A percentile compares a stretch with the other conserved stretches of the same genome.
Evolutionary conservation across 23 tunicate genomes (phyloP).

Genomic region (Trididemnum miniatum): DNA sequence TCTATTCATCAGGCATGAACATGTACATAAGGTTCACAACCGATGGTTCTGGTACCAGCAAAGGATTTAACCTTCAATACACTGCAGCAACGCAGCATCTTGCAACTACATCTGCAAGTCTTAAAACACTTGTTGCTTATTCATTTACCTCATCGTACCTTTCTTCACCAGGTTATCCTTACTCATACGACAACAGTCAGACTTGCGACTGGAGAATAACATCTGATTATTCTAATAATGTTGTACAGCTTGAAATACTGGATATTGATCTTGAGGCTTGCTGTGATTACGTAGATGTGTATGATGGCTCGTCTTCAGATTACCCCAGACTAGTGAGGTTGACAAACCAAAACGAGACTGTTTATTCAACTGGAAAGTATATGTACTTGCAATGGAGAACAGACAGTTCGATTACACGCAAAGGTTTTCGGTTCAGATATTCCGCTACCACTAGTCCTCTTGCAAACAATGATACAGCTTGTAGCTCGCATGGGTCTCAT

Average conservation of each 20-base stretch:
- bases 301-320: background rate
- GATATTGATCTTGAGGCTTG: background rate
- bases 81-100: background rate
- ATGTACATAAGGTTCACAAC: constrained; percentile 7
- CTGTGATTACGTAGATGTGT: background rate
- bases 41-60: constrained; percentile 6
- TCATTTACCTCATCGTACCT: no score
- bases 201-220: background rate
- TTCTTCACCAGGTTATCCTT: background rate
- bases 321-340: background rate
- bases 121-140: no score
- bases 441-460: background rate
- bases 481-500: background rate
- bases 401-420: constrained; percentile 3
- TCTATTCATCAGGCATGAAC: background rate
- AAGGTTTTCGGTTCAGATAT: background rate
- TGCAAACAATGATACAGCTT: background rate
- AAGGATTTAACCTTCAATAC: background rate
- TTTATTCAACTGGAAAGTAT: background rate
- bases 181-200: background rate
- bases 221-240: background rate
- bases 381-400: background rate
- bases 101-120: no score
- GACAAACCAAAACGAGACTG: background rate
- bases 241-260: background rate